A percentile compares a stretch with the other conserved stretches of the same genome.
Conservation (phyloP, 2,113 vertebrate species). For the Elanus axillaris region DNA sequence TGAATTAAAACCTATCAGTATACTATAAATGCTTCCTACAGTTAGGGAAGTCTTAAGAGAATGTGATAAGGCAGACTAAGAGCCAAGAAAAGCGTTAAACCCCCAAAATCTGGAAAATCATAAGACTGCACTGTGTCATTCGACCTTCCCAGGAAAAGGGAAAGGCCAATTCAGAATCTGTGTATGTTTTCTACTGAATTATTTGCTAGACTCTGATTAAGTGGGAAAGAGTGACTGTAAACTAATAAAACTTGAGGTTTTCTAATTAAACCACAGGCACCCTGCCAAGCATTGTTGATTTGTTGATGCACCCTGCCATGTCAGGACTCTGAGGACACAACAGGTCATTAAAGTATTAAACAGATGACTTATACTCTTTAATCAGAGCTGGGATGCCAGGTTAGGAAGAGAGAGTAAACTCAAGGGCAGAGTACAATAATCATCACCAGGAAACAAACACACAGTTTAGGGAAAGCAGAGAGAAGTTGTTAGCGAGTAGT, state of each 20-base stretch:
- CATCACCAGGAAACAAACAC: conserved; percentile 49
- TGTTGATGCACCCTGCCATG: conserved; percentile 48
- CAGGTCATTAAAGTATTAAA: conserved; percentile 57
- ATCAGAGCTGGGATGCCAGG: conserved; percentile 34
- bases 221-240: conserved; percentile 52
- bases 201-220: conserved; percentile 58
- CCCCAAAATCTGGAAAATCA: not conserved
- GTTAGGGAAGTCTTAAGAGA: not conserved
- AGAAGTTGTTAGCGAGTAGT: conserved; percentile 7
- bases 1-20: not conserved
- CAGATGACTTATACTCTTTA: conserved; percentile 55
- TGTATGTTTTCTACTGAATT: not conserved
- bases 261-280: conserved; percentile 59
- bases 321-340: conserved; percentile 46
- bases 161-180: not conserved
- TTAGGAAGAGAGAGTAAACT: conserved; percentile 31
- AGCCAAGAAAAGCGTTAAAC: not conserved
- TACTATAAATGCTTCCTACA: not conserved
- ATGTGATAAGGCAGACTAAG: not conserved
- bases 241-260: conserved; percentile 63
- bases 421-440: conserved; percentile 35
- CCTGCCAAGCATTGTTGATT: conserved; percentile 47
- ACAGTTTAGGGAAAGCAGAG: not conserved
- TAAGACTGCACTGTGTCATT: not conserved
- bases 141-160: not conserved